Percentiles rank a stretch among this genome's conserved stretches.
Evolutionary conservation across 30 jellyfish, hydroid and myxozoan species (phyloP).

Genomic region (Rhopilema esculentum): DNA sequence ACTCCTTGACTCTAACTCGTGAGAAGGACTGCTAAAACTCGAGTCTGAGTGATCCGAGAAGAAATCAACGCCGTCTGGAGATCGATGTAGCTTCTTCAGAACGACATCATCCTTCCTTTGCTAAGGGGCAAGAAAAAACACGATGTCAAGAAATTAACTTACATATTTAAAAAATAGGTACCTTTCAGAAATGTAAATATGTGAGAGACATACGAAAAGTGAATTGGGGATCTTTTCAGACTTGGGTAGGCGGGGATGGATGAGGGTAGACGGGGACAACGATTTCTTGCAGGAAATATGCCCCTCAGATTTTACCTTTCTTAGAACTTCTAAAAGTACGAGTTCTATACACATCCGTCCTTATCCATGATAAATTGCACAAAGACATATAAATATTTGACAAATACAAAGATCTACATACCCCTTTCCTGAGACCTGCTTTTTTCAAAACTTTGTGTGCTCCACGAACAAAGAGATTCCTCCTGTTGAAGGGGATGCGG

Average conservation of each 20-base stretch:
- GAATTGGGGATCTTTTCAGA: too few species aligned
- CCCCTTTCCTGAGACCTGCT: constrained; percentile 92
- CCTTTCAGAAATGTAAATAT: too few species aligned
- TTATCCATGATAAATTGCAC: too few species aligned
- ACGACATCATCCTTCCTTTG: constrained; percentile 70
- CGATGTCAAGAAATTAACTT: background rate
- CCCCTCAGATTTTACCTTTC: too few species aligned
- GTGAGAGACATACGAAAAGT: too few species aligned
- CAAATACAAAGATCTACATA: too few species aligned
- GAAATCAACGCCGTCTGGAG: constrained; percentile 67
- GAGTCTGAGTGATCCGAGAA: constrained; percentile 77
- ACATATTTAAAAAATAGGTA: too few species aligned
- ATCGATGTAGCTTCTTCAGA: constrained; percentile 46
- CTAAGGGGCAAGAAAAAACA: background rate
- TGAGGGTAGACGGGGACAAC: too few species aligned
- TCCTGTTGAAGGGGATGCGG: constrained; percentile 52
- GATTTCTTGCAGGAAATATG: too few species aligned
- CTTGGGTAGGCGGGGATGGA: too few species aligned
- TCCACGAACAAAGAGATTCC: constrained; percentile 90
- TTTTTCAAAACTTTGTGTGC: constrained; percentile 91
- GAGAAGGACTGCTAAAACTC: constrained; percentile 67
- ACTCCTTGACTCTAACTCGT: constrained; percentile 18
- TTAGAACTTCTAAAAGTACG: too few species aligned
- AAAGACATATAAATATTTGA: too few species aligned
- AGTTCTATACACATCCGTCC: background rate